Percentiles rank a stretch among this genome's conserved stretches.
phyloP scores from a whole-genome alignment of 2,797 vertebrate genomes.

The Arremon brunneinucha region DNA sequence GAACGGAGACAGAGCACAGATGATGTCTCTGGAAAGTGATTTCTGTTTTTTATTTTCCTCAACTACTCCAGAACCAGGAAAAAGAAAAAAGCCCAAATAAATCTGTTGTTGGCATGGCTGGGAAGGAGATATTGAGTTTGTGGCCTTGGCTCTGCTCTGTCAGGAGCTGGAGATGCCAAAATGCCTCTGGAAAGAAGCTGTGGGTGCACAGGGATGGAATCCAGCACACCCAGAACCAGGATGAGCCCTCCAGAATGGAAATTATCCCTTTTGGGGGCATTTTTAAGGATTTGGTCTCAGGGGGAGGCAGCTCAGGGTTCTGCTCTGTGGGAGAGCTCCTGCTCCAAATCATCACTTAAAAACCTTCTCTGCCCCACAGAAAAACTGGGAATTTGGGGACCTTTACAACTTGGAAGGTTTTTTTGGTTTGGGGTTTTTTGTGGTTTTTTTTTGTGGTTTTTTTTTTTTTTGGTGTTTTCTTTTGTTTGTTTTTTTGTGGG shows the following conservation, averaged over 20 bases:
- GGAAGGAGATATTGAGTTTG: neutral
- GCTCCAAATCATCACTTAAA: accelerated
- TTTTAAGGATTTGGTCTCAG: accelerated
- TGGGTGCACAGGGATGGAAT: neutral
- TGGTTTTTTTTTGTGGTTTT: no score
- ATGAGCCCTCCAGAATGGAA: neutral
- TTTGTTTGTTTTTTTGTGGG: no score
- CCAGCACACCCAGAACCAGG: neutral
- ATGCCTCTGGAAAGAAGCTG: neutral
- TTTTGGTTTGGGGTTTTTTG: no score
- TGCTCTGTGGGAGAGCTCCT: neutral
- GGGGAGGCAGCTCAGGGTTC: neutral
- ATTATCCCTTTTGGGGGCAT: neutral
- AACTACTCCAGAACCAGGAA: neutral
- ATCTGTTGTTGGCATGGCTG: neutral
- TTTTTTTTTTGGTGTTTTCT: no score
- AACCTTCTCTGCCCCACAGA: neutral
- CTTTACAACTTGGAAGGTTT: neutral
- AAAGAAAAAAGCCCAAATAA: neutral
- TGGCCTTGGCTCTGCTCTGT: neutral
- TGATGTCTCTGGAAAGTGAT: neutral
- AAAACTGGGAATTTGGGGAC: neutral
- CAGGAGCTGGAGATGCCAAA: neutral
- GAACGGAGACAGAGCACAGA: neutral
- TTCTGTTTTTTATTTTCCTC: neutral